Conservation (phyloP, 2,797 vertebrate genomes). For the Cetoscarus ocellatus region DNA sequence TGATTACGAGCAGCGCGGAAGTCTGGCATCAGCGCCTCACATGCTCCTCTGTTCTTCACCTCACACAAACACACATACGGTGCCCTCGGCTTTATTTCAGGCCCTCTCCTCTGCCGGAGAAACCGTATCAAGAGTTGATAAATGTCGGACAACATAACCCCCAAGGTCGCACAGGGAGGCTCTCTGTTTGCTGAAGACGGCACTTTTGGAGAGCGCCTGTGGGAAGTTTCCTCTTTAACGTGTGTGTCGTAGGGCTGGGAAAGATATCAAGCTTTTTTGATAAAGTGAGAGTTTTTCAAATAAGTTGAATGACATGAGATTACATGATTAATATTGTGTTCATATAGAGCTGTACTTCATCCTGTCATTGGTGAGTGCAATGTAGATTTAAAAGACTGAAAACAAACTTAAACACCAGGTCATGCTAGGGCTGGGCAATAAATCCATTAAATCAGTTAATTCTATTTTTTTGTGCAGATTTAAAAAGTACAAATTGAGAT, state of each 20-base stretch:
- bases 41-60: constrained; percentile 36
- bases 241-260: constrained; percentile 15
- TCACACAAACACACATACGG: constrained; percentile 14
- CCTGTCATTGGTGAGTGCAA: no score
- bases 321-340: no score
- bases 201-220: constrained; percentile 52
- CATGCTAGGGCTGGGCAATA: no score
- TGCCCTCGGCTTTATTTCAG: constrained; percentile 57
- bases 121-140: constrained; percentile 64
- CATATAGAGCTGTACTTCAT: no score
- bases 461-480: no score
- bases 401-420: no score
- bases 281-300: no score
- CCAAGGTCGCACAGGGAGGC: constrained; percentile 63
- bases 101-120: constrained; percentile 27
- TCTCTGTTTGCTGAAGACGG: constrained; percentile 60
- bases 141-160: constrained; percentile 70
- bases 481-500: no score
- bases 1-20: constrained; percentile 83
- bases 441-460: no score
- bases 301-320: no score
- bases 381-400: no score
- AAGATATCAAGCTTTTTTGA: no score
- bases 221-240: constrained; percentile 50
- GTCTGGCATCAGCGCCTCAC: constrained; percentile 59